Conservation (phyloP, 2,113 vertebrate species). For the Numenius arquata region DNA sequence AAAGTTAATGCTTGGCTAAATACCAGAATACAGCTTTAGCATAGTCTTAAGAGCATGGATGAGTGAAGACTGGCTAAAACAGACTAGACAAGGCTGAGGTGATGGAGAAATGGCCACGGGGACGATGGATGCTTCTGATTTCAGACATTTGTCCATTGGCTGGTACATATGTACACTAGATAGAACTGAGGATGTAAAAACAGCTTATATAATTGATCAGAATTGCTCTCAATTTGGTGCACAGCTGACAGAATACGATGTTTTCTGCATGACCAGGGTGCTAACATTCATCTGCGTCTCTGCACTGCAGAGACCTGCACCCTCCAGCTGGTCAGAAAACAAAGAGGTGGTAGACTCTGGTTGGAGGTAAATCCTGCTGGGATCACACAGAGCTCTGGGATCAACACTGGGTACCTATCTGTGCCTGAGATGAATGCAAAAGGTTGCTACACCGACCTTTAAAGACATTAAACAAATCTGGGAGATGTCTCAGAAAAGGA, state of each 20-base stretch:
- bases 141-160: neutral
- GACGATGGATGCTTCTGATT: neutral
- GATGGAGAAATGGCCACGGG: neutral
- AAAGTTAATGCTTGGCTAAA: neutral
- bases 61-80: neutral
- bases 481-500: neutral
- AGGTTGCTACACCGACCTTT: neutral
- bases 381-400: neutral
- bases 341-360: neutral
- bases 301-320: neutral
- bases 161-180: neutral
- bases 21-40: neutral
- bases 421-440: neutral
- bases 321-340: neutral
- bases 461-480: neutral
- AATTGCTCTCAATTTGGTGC: neutral
- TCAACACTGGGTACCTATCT: neutral
- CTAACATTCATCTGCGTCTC: neutral
- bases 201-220: neutral
- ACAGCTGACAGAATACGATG: neutral
- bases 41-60: neutral
- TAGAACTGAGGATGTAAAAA: neutral
- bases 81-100: neutral
- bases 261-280: neutral
- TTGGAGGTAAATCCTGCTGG: neutral